Percentiles rank a stretch among this genome's conserved stretches.
phyloP scores from a whole-genome alignment of 2,113 vertebrate genomes.

The Jacana jacana region DNA sequence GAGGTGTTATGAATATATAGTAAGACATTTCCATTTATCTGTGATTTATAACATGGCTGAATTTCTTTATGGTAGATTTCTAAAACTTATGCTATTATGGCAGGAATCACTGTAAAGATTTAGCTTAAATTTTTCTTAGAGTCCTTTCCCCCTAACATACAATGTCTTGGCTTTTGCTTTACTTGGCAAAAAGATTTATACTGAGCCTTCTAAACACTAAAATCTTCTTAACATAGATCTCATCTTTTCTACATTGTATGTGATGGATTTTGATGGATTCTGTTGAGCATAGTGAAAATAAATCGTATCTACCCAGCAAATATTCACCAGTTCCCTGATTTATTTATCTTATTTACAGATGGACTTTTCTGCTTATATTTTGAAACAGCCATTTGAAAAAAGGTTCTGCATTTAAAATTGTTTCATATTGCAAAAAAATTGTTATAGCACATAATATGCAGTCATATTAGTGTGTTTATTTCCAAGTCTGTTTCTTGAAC shows the following conservation, averaged over 20 bases:
- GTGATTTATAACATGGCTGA: neutral
- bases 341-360: neutral
- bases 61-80: neutral
- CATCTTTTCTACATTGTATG: constrained; percentile 8
- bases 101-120: neutral
- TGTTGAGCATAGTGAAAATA: neutral
- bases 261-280: constrained; percentile 32
- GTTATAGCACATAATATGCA: neutral
- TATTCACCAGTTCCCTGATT: neutral
- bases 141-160: neutral
- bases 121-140: neutral
- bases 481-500: neutral
- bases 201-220: neutral
- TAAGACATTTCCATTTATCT: neutral
- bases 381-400: neutral
- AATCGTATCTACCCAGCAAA: neutral
- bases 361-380: neutral
- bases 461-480: neutral
- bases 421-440: neutral
- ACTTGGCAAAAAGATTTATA: constrained; percentile 7
- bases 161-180: constrained; percentile 1
- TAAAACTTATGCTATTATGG: neutral
- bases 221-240: constrained; percentile 14
- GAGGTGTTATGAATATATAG: neutral
- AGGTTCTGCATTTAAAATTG: neutral